Conservation (phyloP, 2,888 invertebrate species). For the Ischnura elegans region DNA sequence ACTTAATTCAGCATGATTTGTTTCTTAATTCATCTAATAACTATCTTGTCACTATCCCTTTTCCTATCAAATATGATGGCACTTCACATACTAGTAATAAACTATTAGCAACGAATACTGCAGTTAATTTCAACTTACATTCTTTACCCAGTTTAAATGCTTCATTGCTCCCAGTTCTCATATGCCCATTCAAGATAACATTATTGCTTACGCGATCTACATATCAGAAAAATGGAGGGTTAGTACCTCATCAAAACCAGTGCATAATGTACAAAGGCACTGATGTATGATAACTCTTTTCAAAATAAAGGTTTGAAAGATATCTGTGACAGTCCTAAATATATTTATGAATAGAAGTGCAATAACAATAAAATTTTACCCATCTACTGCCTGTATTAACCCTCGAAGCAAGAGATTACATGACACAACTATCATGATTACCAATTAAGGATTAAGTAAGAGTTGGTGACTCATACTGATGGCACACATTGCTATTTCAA, state of each 20-base stretch:
- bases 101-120: not conserved
- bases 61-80: not conserved
- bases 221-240: not conserved
- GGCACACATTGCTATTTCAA: too few species aligned
- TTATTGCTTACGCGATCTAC: not conserved
- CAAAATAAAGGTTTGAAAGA: too few species aligned
- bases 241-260: not conserved
- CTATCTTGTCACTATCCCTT: not conserved
- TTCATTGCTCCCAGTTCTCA: not conserved
- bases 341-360: too few species aligned
- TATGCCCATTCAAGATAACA: not conserved
- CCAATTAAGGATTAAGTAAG: too few species aligned
- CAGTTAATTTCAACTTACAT: not conserved
- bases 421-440: too few species aligned
- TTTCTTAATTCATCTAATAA: not conserved
- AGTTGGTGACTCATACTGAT: too few species aligned
- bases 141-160: not conserved
- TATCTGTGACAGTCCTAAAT: not conserved
- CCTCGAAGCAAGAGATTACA: too few species aligned
- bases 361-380: too few species aligned
- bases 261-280: not conserved
- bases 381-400: too few species aligned
- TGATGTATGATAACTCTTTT: not conserved
- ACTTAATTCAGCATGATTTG: constrained; percentile 13
- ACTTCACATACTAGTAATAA: not conserved